These are phyloP conservation scores for Phoenicopterus ruber DNA, from an alignment of 2,113 vertebrate species.

Conservation along the genomic window DNA sequence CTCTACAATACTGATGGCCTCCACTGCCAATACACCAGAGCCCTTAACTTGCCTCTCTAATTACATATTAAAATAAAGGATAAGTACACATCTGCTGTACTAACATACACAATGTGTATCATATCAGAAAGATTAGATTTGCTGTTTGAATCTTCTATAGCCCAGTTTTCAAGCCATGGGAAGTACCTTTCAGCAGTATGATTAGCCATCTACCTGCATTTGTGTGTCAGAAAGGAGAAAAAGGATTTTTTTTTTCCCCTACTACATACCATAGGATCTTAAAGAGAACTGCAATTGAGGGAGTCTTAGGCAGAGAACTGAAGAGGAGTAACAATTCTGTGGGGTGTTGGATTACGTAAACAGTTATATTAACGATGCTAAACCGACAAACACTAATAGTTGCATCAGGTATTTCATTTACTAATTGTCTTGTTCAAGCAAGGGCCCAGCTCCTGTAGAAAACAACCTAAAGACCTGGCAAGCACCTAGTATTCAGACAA, in stretches of 20 bases:
- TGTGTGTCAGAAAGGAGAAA: not conserved
- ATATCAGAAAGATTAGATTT: not conserved
- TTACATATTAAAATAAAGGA: not conserved
- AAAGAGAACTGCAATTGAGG: not conserved
- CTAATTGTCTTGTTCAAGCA: not conserved
- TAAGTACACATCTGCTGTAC: not conserved
- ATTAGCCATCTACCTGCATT: not conserved
- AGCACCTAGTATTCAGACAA: not conserved
- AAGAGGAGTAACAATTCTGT: not conserved
- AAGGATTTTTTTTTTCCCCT: not conserved
- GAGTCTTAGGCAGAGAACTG: not conserved
- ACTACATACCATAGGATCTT: not conserved
- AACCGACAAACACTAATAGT: not conserved
- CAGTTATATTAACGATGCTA: not conserved
- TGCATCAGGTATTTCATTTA: not conserved
- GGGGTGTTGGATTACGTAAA: not conserved
- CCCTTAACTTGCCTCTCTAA: not conserved
- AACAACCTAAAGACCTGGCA: not conserved
- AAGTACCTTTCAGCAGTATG: not conserved
- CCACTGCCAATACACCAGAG: not conserved
- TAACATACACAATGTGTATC: accelerated
- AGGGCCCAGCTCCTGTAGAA: not conserved
- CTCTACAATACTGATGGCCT: not conserved
- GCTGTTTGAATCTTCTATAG: too few species aligned
- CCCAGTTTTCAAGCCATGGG: not conserved